phyloP scores from a whole-genome alignment of 92 coral and sea anemone genomes.

The Paramuricea clavata region DNA sequence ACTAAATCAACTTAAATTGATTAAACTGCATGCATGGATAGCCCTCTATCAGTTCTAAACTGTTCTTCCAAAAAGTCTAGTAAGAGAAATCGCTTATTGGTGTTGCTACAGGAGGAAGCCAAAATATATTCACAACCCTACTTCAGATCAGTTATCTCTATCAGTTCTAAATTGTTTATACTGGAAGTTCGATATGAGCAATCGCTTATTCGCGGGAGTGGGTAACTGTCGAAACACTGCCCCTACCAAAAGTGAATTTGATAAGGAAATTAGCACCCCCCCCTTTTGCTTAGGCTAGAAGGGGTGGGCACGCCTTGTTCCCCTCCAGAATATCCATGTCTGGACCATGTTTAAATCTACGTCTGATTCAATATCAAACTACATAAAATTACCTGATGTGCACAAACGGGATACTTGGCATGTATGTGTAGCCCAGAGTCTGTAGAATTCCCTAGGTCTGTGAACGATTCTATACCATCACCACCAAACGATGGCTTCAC shows the following conservation, averaged over 20 bases:
- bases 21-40: too few species aligned
- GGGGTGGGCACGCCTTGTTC: too few species aligned
- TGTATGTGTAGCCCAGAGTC: not conserved
- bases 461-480: not conserved
- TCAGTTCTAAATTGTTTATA: not conserved
- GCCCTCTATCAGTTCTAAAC: not conserved
- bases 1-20: too few species aligned
- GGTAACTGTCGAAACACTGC: too few species aligned
- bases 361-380: too few species aligned
- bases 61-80: not conserved
- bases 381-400: constrained; percentile 21
- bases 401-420: not conserved
- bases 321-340: too few species aligned
- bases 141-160: not conserved
- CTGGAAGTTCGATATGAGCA: not conserved
- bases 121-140: too few species aligned
- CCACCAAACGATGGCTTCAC: not conserved
- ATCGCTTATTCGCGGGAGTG: not conserved
- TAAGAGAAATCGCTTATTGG: not conserved
- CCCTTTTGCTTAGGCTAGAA: too few species aligned
- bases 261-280: too few species aligned
- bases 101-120: too few species aligned
- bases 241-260: too few species aligned
- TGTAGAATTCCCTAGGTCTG: not conserved
- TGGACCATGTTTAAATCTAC: too few species aligned